phyloP scores from a whole-genome alignment of 1,140 invertebrate genomes.

The Stegodyphus mimosarum region DNA sequence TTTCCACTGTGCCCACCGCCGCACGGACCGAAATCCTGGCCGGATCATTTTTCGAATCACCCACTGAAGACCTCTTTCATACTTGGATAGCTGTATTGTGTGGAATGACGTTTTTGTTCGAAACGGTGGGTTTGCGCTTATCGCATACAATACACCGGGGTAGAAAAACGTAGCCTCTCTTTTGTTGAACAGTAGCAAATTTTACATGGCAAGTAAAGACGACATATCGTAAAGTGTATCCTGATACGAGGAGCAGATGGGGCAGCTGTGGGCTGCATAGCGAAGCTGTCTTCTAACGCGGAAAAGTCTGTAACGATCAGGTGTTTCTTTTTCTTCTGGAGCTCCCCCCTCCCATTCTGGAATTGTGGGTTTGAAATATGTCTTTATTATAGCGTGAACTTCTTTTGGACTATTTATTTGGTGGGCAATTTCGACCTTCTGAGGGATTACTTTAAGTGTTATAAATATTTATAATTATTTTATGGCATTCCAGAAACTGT shows the following conservation, averaged over 20 bases:
- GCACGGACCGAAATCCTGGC: no score
- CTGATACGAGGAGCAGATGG: slow-evolving; percentile 2
- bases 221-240: slow-evolving; percentile 42
- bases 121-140: slow-evolving; percentile 44
- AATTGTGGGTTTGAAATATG: neutral
- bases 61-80: no score
- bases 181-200: slow-evolving; percentile 22
- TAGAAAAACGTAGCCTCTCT: slow-evolving; percentile 12
- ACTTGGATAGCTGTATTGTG: no score
- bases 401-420: no score
- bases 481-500: no score
- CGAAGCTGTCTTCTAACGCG: neutral
- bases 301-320: neutral
- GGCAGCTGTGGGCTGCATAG: neutral
- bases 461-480: no score
- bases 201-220: slow-evolving; percentile 31
- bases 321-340: neutral
- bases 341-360: neutral
- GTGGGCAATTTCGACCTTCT: no score
- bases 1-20: no score
- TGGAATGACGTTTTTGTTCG: slow-evolving; percentile 24
- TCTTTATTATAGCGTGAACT: no score
- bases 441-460: no score
- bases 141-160: slow-evolving; percentile 9
- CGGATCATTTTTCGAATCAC: no score